Base-by-base conservation (phyloP, 1,140 invertebrate genomes). In the Caerostris extrusa region DNA sequence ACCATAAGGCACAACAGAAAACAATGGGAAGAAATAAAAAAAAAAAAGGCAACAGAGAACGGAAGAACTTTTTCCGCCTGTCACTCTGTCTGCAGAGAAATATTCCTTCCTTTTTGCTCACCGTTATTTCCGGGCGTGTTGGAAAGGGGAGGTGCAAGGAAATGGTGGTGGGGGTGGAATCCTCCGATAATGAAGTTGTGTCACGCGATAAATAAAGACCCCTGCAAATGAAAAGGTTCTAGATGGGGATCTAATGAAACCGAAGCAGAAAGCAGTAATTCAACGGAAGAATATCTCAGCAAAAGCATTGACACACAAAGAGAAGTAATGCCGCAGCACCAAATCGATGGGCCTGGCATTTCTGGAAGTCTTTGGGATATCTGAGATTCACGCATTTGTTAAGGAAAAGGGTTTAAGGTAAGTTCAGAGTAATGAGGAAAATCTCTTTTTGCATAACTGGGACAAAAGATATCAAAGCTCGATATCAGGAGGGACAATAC, bases 141-240 rank as follows among this genome's bases (percentile, higher is more conserved):
- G 12, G 69, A 77, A 77, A 34, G 61, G 17, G 14, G n/a, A n/a
- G 61, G n/a, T 17, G n/a, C n/a, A 17, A n/a, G 17, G n/a, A 34
- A 34, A 34, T 34, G 8, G 69, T 7, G 69, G 34, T 34, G n/a
- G n/a, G n/a, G 19, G 7, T 7, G 19, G 3, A 34, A 12, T 61
- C 85, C 85, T 87, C 88, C 88, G 88, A 90, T 90, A 90, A 90
- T 90, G 88, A 90, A 90, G 88, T 90, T 71, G 67, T 90, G 67
- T 90, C 88, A 90, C 88, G 88, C 88, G 88, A 90, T 90, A 90
- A 90, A 90, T 90, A 90, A 90, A 90, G 88, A 7, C 82, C 82
- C 55, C 82, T n/a, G n/a, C 67, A 90, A 90, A 90, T 90, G 88
- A 90, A 90, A 90, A 90, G 88, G 55, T 55, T 71, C 88, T 57